Conservation (phyloP, 2,888 invertebrate species). For the Sinodicranocentrus sp. region DNA sequence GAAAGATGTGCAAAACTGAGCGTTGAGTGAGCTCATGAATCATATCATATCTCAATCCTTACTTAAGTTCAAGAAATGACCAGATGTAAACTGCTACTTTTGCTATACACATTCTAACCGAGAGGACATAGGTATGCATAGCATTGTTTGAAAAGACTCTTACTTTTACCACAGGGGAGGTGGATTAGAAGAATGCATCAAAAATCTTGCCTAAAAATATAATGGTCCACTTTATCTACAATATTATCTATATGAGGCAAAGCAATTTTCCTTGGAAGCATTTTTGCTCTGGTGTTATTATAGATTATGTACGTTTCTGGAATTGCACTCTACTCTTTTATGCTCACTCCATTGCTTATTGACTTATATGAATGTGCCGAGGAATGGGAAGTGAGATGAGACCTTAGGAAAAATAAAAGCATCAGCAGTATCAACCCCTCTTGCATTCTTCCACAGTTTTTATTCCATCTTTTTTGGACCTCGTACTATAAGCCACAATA, state of each 20-base stretch:
- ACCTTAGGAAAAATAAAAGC: neutral
- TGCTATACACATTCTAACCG: no score
- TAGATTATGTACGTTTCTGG: slow-evolving; percentile 30
- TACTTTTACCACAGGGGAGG: neutral
- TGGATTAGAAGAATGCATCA: neutral
- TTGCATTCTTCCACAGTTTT: neutral
- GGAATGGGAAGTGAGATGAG: slow-evolving; percentile 1
- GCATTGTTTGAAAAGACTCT: neutral
- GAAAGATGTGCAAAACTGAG: no score
- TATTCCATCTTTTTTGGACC: no score
- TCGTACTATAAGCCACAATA: no score
- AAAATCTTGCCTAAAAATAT: neutral
- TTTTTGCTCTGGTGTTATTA: slow-evolving; percentile 16
- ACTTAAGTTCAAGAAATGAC: neutral
- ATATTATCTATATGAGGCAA: slow-evolving; percentile 27
- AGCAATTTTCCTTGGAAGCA: slow-evolving; percentile 9
- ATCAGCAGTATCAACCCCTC: slow-evolving; percentile 25
- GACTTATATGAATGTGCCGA: slow-evolving; percentile 16
- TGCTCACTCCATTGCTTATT: slow-evolving; percentile 13
- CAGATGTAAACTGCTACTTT: slow-evolving; percentile 1
- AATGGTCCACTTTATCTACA: slow-evolving; percentile 9
- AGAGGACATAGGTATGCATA: neutral
- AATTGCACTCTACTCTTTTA: slow-evolving; percentile 29
- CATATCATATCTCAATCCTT: slow-evolving; percentile 1
- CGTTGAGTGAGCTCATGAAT: neutral